Evolutionary conservation across 2,113 vertebrate species (phyloP), one percentile per base, ranked within the genome.

Genomic region (Periophthalmodon schlosseri): DNA sequence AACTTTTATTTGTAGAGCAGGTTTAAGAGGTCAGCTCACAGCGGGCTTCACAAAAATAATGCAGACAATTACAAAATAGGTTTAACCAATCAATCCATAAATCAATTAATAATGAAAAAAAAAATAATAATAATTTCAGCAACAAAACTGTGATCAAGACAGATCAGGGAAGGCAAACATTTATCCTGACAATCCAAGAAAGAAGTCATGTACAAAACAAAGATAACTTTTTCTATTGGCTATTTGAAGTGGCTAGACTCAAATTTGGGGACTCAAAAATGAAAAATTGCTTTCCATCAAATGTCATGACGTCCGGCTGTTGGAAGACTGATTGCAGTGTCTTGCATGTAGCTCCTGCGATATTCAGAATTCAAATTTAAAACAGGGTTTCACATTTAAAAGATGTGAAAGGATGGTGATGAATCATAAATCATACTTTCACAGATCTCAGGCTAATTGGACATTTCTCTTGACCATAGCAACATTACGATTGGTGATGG

Each of bases 291-390:
- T 63, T 34, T 28, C 60, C 60, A 63, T 63, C 60, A 63, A 63
- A 34, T 34, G 24, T 60, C 15, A 63, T 63, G 15, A 63, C 15
- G 24, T 63, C 60, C 8, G 60, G 34, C 60, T 33, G 5, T 63
- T 33, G 15, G 60, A 63, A 34, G 28, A 63, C 60, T 63, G 60
- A 63, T 63, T 63, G 60, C 60, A 34, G 60, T 63, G 15, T 34
- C 60, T 63, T 34, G 60, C 60, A 34, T 63, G 28, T 34, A 63
- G 28, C 60, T 33, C 60, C 34, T 63, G 60, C 28, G 60, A 34
- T 63, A 9, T 63, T 63, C 28, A 63, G 28, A 63, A 63, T 63
- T 34, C 24, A 34, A 39, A 65, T 39, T 65, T 65, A n/a, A 65
- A 65, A 44, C 63, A 65, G 44, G 63, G 34, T 34, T 63, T 63